These are phyloP conservation scores for Hypsopygia costalis DNA, from an alignment of 2,888 invertebrate genomes.

Conservation along the genomic window DNA sequence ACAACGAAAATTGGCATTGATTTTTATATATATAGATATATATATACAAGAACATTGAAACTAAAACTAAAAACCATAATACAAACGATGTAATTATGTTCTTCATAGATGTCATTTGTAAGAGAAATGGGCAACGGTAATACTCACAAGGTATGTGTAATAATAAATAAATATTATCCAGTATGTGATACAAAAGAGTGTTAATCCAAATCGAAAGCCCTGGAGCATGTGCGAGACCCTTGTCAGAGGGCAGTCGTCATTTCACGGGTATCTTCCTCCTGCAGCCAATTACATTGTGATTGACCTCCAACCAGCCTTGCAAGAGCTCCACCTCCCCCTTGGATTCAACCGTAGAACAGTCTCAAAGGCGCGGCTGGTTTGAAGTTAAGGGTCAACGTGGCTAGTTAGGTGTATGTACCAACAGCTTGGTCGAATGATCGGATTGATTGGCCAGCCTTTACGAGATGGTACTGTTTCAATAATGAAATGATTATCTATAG, in stretches of 20 bases:
- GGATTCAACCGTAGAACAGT: slow-evolving; percentile 6
- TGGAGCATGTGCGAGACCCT: slow-evolving; percentile 54
- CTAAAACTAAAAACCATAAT: no score
- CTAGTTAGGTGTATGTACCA: slow-evolving; percentile 42
- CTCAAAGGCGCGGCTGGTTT: slow-evolving; percentile 16
- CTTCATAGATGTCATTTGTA: no score
- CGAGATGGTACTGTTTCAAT: slow-evolving; percentile 49
- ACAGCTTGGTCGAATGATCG: slow-evolving; percentile 63
- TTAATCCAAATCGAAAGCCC: slow-evolving; percentile 53
- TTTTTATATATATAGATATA: no score
- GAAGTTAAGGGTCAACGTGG: slow-evolving; percentile 29
- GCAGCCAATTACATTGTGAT: slow-evolving; percentile 73
- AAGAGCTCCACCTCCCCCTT: slow-evolving; percentile 27
- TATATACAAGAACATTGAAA: no score
- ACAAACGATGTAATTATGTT: no score
- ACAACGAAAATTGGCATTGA: no score
- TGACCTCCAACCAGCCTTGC: slow-evolving; percentile 45
- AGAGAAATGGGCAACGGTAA: no score
- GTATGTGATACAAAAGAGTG: slow-evolving; percentile 29
- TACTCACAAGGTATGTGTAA: no score
- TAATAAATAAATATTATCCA: no score
- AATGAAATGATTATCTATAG: slow-evolving; percentile 51
- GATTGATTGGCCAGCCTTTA: slow-evolving; percentile 62
- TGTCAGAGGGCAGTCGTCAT: slow-evolving; percentile 69
- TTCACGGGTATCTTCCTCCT: slow-evolving; percentile 73